Conservation (phyloP, 2,888 invertebrate genomes). For the Caenorhabditis auriculariae region DNA sequence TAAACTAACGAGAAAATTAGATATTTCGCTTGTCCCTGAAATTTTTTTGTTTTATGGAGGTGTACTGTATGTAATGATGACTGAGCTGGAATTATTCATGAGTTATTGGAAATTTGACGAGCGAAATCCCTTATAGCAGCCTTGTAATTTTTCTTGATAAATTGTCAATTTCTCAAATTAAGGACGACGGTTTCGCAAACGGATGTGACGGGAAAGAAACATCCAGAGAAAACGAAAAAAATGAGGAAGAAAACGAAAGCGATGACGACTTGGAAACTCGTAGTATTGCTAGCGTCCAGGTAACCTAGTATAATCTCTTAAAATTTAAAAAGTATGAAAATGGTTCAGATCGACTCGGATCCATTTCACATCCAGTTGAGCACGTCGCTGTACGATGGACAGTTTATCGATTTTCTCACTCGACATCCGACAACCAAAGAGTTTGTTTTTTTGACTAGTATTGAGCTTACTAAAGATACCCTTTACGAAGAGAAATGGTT, state of each 20-base stretch:
- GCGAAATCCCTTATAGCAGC: too few species aligned
- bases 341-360: slow-evolving; percentile 68
- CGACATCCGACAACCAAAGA: slow-evolving; percentile 55
- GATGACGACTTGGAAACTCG: slow-evolving; percentile 39
- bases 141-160: not conserved
- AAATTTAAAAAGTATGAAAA: slow-evolving; percentile 1
- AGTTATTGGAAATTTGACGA: too few species aligned
- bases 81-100: too few species aligned
- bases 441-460: slow-evolving; percentile 33
- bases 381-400: slow-evolving; percentile 50
- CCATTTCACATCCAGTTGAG: slow-evolving; percentile 56
- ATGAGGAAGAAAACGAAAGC: slow-evolving; percentile 20
- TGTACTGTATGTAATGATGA: too few species aligned
- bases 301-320: not conserved
- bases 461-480: too few species aligned
- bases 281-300: slow-evolving; percentile 41
- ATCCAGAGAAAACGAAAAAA: not conserved
- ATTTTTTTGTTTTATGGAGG: too few species aligned
- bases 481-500: too few species aligned
- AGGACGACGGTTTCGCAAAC: slow-evolving; percentile 4
- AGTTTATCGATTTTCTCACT: slow-evolving; percentile 54
- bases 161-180: not conserved
- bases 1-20: too few species aligned
- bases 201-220: not conserved
- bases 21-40: too few species aligned